These are phyloP conservation scores for Himalopsyche phryganea DNA, from an alignment of 1,140 invertebrate genomes.

Conservation along the genomic window DNA sequence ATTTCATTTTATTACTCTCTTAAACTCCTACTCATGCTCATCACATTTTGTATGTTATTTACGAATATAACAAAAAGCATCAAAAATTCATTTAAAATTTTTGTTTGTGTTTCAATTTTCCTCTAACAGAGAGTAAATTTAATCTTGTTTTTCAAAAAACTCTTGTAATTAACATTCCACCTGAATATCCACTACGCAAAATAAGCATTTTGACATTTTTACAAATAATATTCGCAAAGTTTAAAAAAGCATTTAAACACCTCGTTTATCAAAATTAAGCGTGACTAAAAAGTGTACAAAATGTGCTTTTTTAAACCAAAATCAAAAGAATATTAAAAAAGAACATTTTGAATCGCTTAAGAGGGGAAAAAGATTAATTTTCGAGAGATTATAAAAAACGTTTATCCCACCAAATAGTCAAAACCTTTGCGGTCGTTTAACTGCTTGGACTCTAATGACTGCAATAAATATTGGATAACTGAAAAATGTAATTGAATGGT, in stretches of 20 bases:
- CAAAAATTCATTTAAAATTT: background rate
- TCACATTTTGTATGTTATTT: too few species aligned
- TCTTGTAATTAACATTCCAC: background rate
- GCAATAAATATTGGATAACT: background rate
- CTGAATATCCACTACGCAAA: background rate
- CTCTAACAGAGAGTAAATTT: background rate
- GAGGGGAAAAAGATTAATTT: background rate
- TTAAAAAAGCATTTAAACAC: constrained; percentile 5
- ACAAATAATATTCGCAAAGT: background rate
- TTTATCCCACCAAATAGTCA: background rate
- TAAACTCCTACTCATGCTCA: too few species aligned
- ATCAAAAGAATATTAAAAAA: background rate
- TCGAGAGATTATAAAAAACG: background rate
- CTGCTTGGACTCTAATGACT: background rate
- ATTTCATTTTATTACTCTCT: too few species aligned
- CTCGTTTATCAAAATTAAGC: constrained; percentile 24
- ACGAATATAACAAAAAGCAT: too few species aligned
- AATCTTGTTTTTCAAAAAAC: background rate
- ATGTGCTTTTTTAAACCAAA: background rate
- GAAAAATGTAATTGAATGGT: too few species aligned
- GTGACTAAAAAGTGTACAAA: constrained; percentile 1
- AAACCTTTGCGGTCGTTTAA: background rate
- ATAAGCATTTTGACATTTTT: too few species aligned
- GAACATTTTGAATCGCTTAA: background rate
- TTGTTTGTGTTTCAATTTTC: background rate